Evolutionary conservation across 64 coral and sea anemone genomes (phyloP), one percentile per base, ranked within the genome.

Genomic region (Stylophora pistillata): DNA sequence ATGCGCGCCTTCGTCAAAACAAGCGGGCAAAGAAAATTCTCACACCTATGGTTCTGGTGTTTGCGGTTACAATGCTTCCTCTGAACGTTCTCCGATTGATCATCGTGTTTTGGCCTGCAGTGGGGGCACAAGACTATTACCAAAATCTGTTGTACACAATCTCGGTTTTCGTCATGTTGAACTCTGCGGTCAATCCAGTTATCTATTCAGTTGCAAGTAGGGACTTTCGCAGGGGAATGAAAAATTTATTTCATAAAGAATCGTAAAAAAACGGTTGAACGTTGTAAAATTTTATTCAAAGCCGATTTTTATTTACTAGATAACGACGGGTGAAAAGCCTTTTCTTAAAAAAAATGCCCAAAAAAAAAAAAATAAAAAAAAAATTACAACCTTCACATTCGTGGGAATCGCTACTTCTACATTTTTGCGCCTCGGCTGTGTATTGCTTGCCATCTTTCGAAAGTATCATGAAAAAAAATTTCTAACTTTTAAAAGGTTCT

Each of bases 121-220:
- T 93, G 26, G 57, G 55, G 3, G 1, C 25, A 23, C 62, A 87
- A 64, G 63, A 55, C 10, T 88, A 89, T 20, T 93, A 83, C 34
- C 30, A 74, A 61, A 62, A 31, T 28, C 74, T 86, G 27, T 56
- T 84, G 5, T 69, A 74, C 70, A 28, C 34, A 28, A 71, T 89
- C 2, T 83, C 74, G 10, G 29, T 75, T 10, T 84, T 83, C 12
- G 81, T 79, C 0, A 76, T 93, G 2, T 23, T 93, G 16, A 93
- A 93, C 29, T 93, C 91, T 9, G 74, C 86, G 11, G 79, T 41
- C 12, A 93, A 93, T 55, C 91, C 91, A 25, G 13, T 93, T 7
- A 81, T 93, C 13, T 93, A 93, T 76, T 78, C 91, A 18, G 52
- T 89, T 75, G 86, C 80, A 16, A 83, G 91, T 71, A 83, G 75